Evolutionary conservation across 2,113 vertebrate species (phyloP).

Genomic region (Reinhardtius hippoglossoides): DNA sequence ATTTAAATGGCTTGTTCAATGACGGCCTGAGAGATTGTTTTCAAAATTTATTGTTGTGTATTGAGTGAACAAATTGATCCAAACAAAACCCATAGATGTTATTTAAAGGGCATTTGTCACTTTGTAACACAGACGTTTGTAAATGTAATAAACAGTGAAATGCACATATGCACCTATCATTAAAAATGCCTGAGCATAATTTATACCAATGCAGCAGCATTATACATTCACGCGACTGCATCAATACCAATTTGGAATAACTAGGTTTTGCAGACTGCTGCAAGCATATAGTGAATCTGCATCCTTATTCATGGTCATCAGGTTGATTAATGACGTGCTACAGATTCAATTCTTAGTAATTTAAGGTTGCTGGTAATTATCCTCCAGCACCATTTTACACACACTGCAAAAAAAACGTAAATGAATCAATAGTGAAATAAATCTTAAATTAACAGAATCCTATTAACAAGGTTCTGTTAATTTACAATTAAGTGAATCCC

Average conservation of each 20-base stretch:
- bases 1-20: slow-evolving; percentile 56
- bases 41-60: slow-evolving; percentile 47
- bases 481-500: slow-evolving; percentile 79
- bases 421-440: slow-evolving; percentile 74
- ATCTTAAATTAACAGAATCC: slow-evolving; percentile 78
- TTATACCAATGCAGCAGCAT: slow-evolving; percentile 8
- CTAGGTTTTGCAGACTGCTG: slow-evolving; percentile 37
- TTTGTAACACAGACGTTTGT: slow-evolving; percentile 27
- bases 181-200: slow-evolving; percentile 27
- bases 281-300: slow-evolving; percentile 59
- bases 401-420: slow-evolving; percentile 60
- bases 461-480: slow-evolving; percentile 79
- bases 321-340: slow-evolving; percentile 70
- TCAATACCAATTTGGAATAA: slow-evolving; percentile 59
- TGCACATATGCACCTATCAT: neutral
- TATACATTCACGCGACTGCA: slow-evolving; percentile 30
- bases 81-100: slow-evolving; percentile 38
- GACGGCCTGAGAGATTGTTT: slow-evolving; percentile 49
- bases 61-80: slow-evolving; percentile 51
- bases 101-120: slow-evolving; percentile 43
- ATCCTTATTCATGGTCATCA: slow-evolving; percentile 58
- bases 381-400: slow-evolving; percentile 64
- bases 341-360: slow-evolving; percentile 63
- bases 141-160: slow-evolving; percentile 7
- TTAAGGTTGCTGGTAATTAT: slow-evolving; percentile 69